Evolutionary conservation across 2,797 vertebrate species (phyloP), one percentile per base, ranked within the genome.

Genomic region (Muscicapa comitata): DNA sequence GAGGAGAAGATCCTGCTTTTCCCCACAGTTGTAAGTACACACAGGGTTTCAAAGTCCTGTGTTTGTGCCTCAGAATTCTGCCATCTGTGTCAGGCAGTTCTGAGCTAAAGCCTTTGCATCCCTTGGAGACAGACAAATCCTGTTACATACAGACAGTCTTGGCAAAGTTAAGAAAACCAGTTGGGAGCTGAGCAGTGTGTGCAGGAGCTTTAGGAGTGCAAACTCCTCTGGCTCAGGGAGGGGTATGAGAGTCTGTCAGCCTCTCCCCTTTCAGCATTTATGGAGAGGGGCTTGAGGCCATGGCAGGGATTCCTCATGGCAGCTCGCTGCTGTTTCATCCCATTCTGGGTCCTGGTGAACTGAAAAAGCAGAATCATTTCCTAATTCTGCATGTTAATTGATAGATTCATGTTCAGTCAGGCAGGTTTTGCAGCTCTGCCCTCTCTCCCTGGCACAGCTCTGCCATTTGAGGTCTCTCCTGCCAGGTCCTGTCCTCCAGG

Each of bases 111-210:
- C 77, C 71, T 81, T 26, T 42, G 68, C 79, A 57, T 74, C 62
- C 73, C 81, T 78, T 50, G 67, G 47, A 79, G 92, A 62, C 81
- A 94, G 89, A 85, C 78, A 94, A 77, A 91, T 91, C 87, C 91
- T 71, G 81, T 85, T 89, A 48, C 1, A 0, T 75, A 58, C 83
- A 73, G 62, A 51, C 76, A 83, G 72, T 9, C 75, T 31, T 82
- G 66, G 74, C 87, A 75, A 51, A 79, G 88, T 78, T 51, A 61
- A 59, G 73, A 58, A 71, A 61, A 11, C 26, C 80, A 62, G 77
- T 70, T 66, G 65, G 91, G 35, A 66, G 85, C 53, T n/a, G 51
- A 85, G 55, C 80, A 89, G 51, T 26, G 59, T 11, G 21, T 6
- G 1, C 51, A 51, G 87, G 61, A 78, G 81, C 68, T 74, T 43